These are phyloP conservation scores for Hirtodrosophila histrioides DNA, from an alignment of 2,888 invertebrate species.

Conservation along the genomic window DNA sequence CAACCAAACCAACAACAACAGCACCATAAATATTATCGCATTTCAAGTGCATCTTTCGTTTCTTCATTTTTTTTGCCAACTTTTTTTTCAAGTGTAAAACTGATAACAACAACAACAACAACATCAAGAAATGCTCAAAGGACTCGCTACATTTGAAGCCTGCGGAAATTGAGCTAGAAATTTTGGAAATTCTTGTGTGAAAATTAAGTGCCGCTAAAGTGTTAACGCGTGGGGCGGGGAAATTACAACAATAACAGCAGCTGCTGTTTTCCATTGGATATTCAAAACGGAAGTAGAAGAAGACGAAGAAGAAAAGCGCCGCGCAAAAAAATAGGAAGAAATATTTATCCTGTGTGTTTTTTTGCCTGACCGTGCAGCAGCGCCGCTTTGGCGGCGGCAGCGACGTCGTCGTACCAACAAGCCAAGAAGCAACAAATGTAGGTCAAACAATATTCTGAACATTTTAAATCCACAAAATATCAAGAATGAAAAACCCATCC, in stretches of 20 bases:
- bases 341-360: constrained; percentile 8
- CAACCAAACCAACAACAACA: constrained; percentile 26
- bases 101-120: constrained; percentile 27
- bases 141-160: constrained; percentile 21
- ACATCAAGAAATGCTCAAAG: constrained; percentile 27
- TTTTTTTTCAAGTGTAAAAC: constrained; percentile 55
- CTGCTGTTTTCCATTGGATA: constrained; percentile 32
- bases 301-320: constrained; percentile 7
- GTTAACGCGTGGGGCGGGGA: constrained; percentile 15
- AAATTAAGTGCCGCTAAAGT: constrained; percentile 42
- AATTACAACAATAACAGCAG: constrained; percentile 22
- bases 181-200: constrained; percentile 31
- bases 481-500: not conserved
- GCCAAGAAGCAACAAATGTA: constrained; percentile 48
- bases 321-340: constrained; percentile 7
- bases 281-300: constrained; percentile 10
- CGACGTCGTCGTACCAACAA: constrained; percentile 13
- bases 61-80: constrained; percentile 38
- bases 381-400: constrained; percentile 35
- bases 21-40: constrained; percentile 32
- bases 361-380: constrained; percentile 48
- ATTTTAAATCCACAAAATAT: constrained; percentile 7
- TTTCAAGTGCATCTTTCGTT: constrained; percentile 26
- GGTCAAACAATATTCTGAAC: constrained; percentile 44
- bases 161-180: constrained; percentile 10